Evolutionary conservation across 2,888 invertebrate genomes (phyloP).

Genomic region (Chrysolina haemoptera): DNA sequence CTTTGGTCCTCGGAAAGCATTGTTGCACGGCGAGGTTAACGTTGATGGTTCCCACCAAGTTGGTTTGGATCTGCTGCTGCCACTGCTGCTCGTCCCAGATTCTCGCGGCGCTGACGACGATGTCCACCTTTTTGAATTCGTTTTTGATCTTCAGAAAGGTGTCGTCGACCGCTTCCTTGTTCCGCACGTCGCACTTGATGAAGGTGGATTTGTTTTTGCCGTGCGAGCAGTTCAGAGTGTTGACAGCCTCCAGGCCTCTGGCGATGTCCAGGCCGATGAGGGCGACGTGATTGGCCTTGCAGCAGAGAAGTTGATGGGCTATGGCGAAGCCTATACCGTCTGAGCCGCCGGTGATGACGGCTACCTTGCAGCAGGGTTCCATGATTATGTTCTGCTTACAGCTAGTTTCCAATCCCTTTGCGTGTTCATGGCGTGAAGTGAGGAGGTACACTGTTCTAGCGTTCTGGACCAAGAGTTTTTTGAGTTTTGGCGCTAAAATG

Average conservation of each 20-base stretch:
- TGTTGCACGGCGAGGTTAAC: constrained; percentile 35
- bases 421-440: not conserved
- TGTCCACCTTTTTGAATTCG: constrained; percentile 51
- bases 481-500: not conserved
- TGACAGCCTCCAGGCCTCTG: constrained; percentile 62
- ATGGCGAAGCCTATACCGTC: constrained; percentile 69
- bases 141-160: constrained; percentile 35
- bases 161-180: constrained; percentile 61
- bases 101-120: constrained; percentile 62
- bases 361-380: constrained; percentile 61
- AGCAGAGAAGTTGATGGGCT: constrained; percentile 68
- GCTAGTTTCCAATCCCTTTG: not conserved
- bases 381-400: constrained; percentile 28
- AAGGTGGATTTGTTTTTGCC: constrained; percentile 63
- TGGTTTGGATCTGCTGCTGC: constrained; percentile 65
- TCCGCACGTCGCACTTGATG: constrained; percentile 63
- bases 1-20: constrained; percentile 65
- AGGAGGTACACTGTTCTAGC: not conserved
- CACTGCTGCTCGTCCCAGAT: constrained; percentile 64
- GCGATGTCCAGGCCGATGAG: constrained; percentile 61
- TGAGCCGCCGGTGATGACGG: constrained; percentile 70
- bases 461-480: not conserved
- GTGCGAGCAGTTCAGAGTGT: constrained; percentile 60
- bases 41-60: constrained; percentile 59
- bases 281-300: constrained; percentile 66